A percentile compares a stretch with the other conserved stretches of the same genome.
Evolutionary conservation across 1,140 invertebrate species (phyloP).

Genomic region (Eufriesea mexicana): DNA sequence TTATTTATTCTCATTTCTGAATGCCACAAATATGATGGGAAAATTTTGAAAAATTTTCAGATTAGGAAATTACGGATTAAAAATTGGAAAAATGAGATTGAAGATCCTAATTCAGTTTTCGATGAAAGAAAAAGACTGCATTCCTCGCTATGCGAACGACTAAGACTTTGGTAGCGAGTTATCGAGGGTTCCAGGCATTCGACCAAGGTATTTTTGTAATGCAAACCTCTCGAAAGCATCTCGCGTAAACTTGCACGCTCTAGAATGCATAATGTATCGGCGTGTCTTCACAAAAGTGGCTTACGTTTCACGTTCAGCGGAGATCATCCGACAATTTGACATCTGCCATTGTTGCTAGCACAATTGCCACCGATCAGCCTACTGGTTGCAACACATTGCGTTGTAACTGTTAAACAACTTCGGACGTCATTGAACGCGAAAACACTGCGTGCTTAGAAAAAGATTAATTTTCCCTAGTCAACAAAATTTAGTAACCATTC

Average conservation of each 20-base stretch:
- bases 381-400: background rate
- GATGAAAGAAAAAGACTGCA: background rate
- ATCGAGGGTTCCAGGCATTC: conserved; percentile 1
- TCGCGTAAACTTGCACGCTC: conserved; percentile 20
- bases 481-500: background rate
- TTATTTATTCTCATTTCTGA: no score
- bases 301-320: background rate
- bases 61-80: no score
- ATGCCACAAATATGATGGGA: no score
- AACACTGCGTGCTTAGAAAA: no score
- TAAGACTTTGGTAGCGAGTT: background rate
- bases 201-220: conserved; percentile 19
- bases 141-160: background rate
- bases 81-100: background rate
- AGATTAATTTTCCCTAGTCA: background rate
- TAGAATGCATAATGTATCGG: conserved; percentile 44
- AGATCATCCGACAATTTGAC: conserved; percentile 42
- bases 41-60: no score
- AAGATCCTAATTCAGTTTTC: background rate
- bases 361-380: conserved; percentile 10
- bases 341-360: conserved; percentile 22
- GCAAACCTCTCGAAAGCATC: conserved; percentile 27
- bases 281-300: conserved; percentile 26
- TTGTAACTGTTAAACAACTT: conserved; percentile 1
- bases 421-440: background rate